These are phyloP conservation scores for Athetis lepigone DNA, from an alignment of 2,888 invertebrate genomes.

Conservation along the genomic window DNA sequence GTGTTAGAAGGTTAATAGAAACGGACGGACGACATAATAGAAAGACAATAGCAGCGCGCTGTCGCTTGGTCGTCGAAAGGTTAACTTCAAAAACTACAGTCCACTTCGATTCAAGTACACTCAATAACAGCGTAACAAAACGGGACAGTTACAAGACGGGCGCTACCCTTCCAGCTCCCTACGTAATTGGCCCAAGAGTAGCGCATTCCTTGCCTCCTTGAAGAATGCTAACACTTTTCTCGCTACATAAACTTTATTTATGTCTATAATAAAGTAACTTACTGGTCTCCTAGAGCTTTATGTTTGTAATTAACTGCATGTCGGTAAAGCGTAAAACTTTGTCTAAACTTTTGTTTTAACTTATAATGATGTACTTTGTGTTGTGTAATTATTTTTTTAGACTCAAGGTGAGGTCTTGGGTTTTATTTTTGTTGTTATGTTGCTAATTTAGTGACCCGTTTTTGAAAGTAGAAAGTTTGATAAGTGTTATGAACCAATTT, in stretches of 20 bases:
- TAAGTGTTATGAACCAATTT: no score
- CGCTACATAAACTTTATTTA: conserved; percentile 52
- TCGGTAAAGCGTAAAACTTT: conserved; percentile 18
- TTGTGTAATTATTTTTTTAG: not conserved
- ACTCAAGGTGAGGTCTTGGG: not conserved
- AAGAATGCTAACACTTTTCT: conserved; percentile 35
- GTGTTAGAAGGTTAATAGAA: no score
- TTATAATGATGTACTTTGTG: conserved; percentile 13
- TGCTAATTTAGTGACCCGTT: not conserved
- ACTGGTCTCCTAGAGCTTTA: conserved; percentile 38
- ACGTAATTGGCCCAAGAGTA: conserved; percentile 18
- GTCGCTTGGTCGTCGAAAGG: no score
- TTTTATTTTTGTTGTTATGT: not conserved
- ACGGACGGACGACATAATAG: no score
- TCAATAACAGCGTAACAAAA: no score
- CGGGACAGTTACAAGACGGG: no score
- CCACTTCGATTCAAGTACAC: no score
- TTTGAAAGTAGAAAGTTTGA: not conserved
- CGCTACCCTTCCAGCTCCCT: no score
- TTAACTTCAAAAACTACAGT: no score
- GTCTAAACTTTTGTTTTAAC: conserved; percentile 14
- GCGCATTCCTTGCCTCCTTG: not conserved
- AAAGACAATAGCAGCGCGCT: no score
- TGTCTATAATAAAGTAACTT: conserved; percentile 48
- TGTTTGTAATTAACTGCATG: conserved; percentile 41